Percentiles rank a stretch among this genome's conserved stretches.
phyloP scores from a whole-genome alignment of 2,797 vertebrate genomes.

The Sylvia borin region DNA sequence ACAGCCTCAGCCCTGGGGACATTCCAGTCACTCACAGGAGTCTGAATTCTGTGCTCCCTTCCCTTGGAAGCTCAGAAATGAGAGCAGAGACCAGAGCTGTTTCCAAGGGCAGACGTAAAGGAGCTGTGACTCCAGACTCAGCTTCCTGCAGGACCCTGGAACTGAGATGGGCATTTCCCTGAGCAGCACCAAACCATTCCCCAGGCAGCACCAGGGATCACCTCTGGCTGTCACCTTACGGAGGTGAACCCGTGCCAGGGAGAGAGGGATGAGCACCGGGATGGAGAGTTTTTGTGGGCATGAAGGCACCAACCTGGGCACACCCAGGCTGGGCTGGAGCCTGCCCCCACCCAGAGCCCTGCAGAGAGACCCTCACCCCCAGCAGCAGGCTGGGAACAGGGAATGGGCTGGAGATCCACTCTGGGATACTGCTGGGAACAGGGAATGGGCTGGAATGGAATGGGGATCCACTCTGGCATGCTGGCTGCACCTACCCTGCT shows the following conservation, averaged over 20 bases:
- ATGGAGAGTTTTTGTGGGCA: rapidly evolving
- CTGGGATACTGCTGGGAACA: no score
- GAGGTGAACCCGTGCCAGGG: not conserved
- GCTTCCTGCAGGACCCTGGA: not conserved
- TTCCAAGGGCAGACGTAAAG: not conserved
- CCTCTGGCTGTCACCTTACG: not conserved
- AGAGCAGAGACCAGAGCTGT: not conserved
- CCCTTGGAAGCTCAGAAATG: not conserved
- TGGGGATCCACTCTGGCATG: no score
- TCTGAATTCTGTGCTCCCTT: not conserved
- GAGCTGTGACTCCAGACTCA: not conserved
- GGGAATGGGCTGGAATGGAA: not conserved
- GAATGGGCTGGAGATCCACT: no score
- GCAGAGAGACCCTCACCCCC: rapidly evolving
- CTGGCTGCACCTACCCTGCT: rapidly evolving
- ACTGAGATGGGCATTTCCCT: not conserved
- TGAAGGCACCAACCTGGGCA: rapidly evolving
- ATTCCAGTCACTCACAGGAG: not conserved
- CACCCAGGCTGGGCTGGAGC: no score
- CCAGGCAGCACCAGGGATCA: not conserved
- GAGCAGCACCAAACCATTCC: not conserved
- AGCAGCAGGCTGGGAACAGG: not conserved
- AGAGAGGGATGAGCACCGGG: rapidly evolving
- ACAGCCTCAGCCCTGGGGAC: not conserved
- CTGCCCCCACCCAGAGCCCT: not conserved